These are phyloP conservation scores for Nothocercus nigrocapillus DNA, from an alignment of 2,113 vertebrate genomes.

Conservation along the genomic window DNA sequence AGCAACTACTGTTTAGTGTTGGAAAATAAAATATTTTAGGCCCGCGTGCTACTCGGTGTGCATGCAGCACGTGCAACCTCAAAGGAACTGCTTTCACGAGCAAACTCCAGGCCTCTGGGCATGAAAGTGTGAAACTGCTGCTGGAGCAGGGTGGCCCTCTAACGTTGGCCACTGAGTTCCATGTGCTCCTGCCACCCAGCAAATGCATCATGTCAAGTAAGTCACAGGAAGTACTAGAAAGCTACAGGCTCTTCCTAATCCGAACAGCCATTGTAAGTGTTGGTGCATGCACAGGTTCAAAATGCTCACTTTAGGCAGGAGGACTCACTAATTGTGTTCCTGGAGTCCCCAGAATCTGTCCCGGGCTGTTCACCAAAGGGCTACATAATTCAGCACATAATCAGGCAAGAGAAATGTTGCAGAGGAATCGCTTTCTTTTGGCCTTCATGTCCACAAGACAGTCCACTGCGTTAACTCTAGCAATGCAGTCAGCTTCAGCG, in stretches of 20 bases:
- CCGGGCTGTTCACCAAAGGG: not conserved
- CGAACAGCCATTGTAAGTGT: constrained; percentile 2
- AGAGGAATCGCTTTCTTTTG: rapidly evolving
- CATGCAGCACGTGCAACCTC: not conserved
- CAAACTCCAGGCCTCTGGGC: not conserved
- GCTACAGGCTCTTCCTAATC: not conserved
- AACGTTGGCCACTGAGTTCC: not conserved
- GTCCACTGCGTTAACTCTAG: rapidly evolving
- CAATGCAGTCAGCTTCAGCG: not conserved
- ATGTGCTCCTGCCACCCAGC: not conserved
- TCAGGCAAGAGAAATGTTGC: not conserved
- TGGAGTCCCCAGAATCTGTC: constrained; percentile 10
- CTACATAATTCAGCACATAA: not conserved
- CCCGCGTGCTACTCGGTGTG: not conserved
- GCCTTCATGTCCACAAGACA: not conserved
- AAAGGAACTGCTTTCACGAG: not conserved
- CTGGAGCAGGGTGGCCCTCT: not conserved
- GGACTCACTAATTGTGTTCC: not conserved
- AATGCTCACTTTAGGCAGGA: not conserved
- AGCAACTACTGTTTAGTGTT: constrained; percentile 1
- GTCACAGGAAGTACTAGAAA: not conserved
- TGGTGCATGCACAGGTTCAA: not conserved
- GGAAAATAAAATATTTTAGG: constrained; percentile 14
- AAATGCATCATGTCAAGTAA: not conserved
- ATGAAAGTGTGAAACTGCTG: not conserved